A percentile compares a stretch with the other conserved stretches of the same genome.
These are phyloP conservation scores for Rhincodon typus DNA, from an alignment of 2,797 vertebrate species.

Conservation along the genomic window DNA sequence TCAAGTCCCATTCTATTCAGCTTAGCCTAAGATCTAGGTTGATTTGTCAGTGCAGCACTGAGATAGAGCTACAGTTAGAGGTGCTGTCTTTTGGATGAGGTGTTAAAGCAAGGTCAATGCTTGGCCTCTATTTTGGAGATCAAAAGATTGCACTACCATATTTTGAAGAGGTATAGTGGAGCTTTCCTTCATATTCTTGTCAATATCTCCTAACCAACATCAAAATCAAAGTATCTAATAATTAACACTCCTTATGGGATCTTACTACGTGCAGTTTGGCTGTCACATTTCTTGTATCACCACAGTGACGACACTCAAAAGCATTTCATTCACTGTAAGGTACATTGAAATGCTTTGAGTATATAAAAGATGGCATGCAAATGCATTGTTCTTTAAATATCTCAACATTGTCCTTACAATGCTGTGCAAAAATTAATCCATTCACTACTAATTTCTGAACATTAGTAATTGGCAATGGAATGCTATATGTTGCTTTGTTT, in stretches of 20 bases:
- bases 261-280: not conserved
- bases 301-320: not conserved
- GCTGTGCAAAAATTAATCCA: not conserved
- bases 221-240: not conserved
- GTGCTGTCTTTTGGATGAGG: not conserved
- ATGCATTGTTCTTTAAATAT: not conserved
- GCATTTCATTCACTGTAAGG: not conserved
- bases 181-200: not conserved
- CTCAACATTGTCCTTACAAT: not conserved
- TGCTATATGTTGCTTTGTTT: not conserved
- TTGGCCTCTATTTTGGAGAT: not conserved
- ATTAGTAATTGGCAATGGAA: not conserved
- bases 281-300: not conserved
- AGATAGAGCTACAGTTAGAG: not conserved
- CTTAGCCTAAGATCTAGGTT: not conserved
- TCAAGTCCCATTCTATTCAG: not conserved
- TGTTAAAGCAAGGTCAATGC: not conserved
- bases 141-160: not conserved
- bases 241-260: not conserved
- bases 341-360: not conserved
- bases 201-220: not conserved
- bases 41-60: not conserved
- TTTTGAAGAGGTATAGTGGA: not conserved
- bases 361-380: not conserved
- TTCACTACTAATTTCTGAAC: not conserved